Evolutionary conservation across 2,113 vertebrate genomes (phyloP).

Genomic region (Crotalus viridis): DNA sequence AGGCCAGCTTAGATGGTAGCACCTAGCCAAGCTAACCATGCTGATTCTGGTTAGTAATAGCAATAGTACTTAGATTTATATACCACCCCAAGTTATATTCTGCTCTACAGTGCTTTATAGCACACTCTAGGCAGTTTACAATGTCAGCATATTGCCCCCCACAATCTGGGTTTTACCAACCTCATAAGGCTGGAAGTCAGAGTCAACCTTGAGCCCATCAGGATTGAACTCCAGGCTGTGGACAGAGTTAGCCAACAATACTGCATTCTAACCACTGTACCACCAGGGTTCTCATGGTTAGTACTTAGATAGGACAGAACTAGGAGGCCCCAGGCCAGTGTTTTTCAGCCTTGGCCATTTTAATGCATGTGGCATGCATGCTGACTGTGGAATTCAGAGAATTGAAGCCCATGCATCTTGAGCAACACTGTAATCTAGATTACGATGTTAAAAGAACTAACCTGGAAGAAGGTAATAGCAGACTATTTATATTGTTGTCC

Average conservation of each 20-base stretch:
- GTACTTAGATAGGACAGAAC: neutral
- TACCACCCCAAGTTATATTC: neutral
- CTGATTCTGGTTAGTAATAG: neutral
- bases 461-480: neutral
- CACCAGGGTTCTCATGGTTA: neutral
- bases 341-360: neutral
- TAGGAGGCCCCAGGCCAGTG: neutral
- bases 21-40: neutral
- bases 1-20: neutral
- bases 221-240: neutral
- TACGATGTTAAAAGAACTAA: neutral
- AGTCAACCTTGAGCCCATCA: neutral
- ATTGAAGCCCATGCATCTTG: neutral
- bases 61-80: neutral
- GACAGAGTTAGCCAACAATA: neutral
- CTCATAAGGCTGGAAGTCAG: neutral
- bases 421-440: neutral
- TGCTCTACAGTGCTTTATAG: neutral
- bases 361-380: neutral
- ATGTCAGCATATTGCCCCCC: neutral
- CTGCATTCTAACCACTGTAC: neutral
- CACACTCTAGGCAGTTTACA: neutral
- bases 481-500: neutral
- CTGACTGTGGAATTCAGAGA: neutral
- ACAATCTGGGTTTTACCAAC: neutral